A percentile compares a stretch with the other conserved stretches of the same genome.
phyloP scores from a whole-genome alignment of 2,888 invertebrate species.

The Achlya flavicornis region DNA sequence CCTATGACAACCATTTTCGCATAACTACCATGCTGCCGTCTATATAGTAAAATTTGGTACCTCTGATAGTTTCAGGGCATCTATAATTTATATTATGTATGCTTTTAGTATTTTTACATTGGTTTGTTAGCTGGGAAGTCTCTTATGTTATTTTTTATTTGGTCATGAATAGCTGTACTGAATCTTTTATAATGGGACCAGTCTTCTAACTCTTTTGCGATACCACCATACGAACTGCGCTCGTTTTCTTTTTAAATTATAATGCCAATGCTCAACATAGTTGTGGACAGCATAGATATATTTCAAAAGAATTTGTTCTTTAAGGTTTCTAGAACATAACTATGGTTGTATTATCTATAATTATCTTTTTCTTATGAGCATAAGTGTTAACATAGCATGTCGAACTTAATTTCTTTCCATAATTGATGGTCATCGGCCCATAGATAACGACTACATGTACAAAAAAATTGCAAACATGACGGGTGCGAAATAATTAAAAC shows the following conservation, averaged over 20 bases:
- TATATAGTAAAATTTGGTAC: too few relatives aligned
- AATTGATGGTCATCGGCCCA: conserved; percentile 11
- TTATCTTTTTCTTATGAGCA: background rate
- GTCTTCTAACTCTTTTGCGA: background rate
- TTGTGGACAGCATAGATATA: background rate
- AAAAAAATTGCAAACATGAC: conserved; percentile 38
- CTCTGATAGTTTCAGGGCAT: too few relatives aligned
- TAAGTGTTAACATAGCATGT: conserved; percentile 14
- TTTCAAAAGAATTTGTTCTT: background rate
- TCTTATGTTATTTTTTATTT: too few relatives aligned
- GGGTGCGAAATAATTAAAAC: conserved; percentile 52
- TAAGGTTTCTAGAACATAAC: background rate
- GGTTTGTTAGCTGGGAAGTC: too few relatives aligned
- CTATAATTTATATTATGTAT: too few relatives aligned
- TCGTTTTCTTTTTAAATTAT: background rate
- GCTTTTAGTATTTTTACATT: too few relatives aligned
- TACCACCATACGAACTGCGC: background rate
- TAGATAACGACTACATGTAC: conserved; percentile 26
- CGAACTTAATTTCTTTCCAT: conserved; percentile 28
- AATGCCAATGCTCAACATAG: too few relatives aligned
- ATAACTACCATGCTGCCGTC: too few relatives aligned
- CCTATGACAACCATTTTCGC: background rate
- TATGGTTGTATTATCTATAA: conserved; percentile 1
- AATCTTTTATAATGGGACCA: background rate
- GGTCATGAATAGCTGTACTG: too few relatives aligned